Conservation (phyloP, 2,113 vertebrate species). For the Potamarius usumacintae region DNA sequence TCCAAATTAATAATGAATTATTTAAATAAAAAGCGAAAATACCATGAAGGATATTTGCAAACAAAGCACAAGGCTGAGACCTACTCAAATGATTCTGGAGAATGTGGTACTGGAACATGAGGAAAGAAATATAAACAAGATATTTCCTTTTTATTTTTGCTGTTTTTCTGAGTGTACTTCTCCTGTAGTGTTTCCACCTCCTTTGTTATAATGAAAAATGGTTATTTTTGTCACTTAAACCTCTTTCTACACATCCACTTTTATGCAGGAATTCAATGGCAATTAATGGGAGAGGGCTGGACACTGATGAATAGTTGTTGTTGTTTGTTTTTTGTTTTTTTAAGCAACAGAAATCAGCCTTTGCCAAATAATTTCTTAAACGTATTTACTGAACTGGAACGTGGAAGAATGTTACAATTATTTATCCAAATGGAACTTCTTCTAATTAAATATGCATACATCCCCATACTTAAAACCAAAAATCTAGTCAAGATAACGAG, state of each 20-base stretch:
- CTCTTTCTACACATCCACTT: not conserved
- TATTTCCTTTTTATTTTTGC: not conserved
- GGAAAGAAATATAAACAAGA: not conserved
- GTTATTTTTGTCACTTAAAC: not conserved
- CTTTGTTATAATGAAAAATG: not conserved
- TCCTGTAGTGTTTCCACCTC: not conserved
- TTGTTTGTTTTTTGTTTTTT: not conserved
- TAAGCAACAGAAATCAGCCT: not conserved
- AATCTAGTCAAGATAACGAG: not conserved
- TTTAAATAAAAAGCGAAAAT: not conserved
- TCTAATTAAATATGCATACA: not conserved
- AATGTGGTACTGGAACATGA: not conserved
- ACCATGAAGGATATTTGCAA: not conserved
- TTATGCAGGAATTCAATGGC: not conserved
- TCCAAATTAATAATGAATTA: not conserved
- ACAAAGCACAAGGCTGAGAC: not conserved
- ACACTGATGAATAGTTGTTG: not conserved
- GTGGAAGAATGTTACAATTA: not conserved
- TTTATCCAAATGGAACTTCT: not conserved
- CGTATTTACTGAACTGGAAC: not conserved
- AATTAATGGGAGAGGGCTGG: not conserved
- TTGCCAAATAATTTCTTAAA: not conserved
- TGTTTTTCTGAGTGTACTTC: not conserved
- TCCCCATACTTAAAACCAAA: not conserved
- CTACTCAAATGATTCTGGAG: not conserved